Evolutionary conservation across 2,797 vertebrate genomes (phyloP).

Genomic region (Moxostoma hubbsi): DNA sequence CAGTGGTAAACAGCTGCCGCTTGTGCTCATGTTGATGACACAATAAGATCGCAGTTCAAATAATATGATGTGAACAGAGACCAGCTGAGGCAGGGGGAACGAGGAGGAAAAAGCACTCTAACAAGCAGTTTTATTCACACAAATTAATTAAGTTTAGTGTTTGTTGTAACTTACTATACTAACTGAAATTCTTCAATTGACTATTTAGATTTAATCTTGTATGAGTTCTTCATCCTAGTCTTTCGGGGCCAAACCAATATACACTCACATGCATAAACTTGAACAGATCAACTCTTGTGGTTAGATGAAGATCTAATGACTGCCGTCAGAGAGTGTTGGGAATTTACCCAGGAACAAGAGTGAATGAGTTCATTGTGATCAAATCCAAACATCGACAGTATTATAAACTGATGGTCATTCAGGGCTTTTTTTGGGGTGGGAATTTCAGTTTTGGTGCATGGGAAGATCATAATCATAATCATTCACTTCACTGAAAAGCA

Average conservation of each 20-base stretch:
- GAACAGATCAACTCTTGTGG: constrained; percentile 25
- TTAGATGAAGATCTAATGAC: constrained; percentile 36
- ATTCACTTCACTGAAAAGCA: background rate
- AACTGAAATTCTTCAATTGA: constrained; percentile 8
- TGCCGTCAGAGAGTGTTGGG: constrained; percentile 40
- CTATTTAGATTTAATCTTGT: constrained; percentile 2
- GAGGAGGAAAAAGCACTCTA: no score
- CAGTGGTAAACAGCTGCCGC: no score
- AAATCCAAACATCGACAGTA: constrained; percentile 49
- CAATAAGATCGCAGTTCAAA: no score
- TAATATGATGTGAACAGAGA: no score
- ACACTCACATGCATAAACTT: constrained; percentile 26
- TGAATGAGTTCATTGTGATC: constrained; percentile 54
- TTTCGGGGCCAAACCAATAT: constrained; percentile 15
- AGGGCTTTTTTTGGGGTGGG: constrained; percentile 31
- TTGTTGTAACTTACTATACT: constrained; percentile 9
- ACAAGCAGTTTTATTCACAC: background rate
- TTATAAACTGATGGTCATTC: constrained; percentile 28
- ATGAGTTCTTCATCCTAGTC: background rate
- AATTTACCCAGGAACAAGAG: constrained; percentile 45
- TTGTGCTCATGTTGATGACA: no score
- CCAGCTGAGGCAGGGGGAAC: no score
- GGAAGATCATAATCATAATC: constrained; percentile 11
- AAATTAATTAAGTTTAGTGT: background rate
- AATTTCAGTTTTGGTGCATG: constrained; percentile 32